These are phyloP conservation scores for Aldabrachelys gigantea DNA, from an alignment of 2,113 vertebrate genomes.

Conservation along the genomic window DNA sequence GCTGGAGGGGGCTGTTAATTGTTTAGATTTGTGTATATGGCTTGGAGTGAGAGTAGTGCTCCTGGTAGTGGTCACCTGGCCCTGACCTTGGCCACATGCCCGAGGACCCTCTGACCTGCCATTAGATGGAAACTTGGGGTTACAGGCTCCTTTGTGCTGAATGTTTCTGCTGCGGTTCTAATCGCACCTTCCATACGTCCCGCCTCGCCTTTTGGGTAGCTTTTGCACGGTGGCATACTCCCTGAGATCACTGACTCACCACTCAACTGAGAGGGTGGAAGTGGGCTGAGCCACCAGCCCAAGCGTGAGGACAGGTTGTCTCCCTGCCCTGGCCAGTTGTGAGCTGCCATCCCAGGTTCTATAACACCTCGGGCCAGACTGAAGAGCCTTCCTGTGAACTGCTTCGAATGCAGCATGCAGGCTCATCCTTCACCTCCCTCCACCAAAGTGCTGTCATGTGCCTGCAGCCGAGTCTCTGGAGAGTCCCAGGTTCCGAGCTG, in stretches of 20 bases:
- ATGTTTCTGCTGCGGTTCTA: too few relatives aligned
- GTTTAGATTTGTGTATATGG: neutral
- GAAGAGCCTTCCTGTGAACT: neutral
- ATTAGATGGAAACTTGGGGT: neutral
- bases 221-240: accelerated
- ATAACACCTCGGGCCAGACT: neutral
- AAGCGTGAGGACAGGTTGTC: neutral
- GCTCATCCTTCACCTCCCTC: neutral
- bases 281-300: neutral
- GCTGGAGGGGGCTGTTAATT: neutral
- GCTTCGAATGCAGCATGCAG: accelerated
- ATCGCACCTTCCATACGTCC: neutral
- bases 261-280: accelerated
- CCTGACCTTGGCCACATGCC: neutral
- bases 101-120: neutral
- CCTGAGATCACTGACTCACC: accelerated
- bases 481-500: neutral
- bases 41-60: neutral
- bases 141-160: neutral
- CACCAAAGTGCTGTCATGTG: neutral
- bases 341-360: neutral
- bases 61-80: neutral
- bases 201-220: neutral
- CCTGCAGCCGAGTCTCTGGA: neutral
- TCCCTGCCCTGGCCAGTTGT: neutral